Conservation (phyloP, 2,888 invertebrate species). For the Danaus chrysippus region DNA sequence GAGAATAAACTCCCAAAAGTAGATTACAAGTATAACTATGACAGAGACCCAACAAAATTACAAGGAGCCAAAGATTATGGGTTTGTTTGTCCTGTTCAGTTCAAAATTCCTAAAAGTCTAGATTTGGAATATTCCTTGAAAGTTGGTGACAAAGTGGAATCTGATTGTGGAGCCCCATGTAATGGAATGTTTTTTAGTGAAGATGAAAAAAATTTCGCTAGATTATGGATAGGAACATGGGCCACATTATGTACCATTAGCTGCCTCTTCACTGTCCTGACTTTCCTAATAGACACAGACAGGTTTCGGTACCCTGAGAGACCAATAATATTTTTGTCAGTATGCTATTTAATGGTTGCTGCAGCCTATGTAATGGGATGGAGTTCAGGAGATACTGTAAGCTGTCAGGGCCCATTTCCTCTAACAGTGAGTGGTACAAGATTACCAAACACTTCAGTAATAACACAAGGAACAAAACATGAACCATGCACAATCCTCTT, state of each 20-base stretch:
- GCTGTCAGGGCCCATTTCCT: conserved; percentile 90
- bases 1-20: conserved; percentile 65
- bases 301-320: conserved; percentile 98
- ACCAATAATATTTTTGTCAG: conserved; percentile 97
- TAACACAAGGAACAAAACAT: conserved; percentile 92
- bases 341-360: conserved; percentile 97
- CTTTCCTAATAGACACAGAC: conserved; percentile 96
- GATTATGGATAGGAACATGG: conserved; percentile 96
- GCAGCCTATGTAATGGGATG: conserved; percentile 94
- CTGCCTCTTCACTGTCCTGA: conserved; percentile 94
- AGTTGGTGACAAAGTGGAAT: conserved; percentile 86
- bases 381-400: conserved; percentile 88
- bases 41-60: conserved; percentile 70
- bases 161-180: conserved; percentile 94
- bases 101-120: conserved; percentile 87
- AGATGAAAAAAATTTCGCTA: conserved; percentile 88
- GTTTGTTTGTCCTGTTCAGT: conserved; percentile 92
- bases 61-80: conserved; percentile 84
- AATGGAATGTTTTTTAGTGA: conserved; percentile 94
- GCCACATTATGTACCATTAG: conserved; percentile 93
- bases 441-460: conserved; percentile 88
- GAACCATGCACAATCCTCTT: conserved; percentile 95
- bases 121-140: conserved; percentile 91
- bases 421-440: conserved; percentile 84
- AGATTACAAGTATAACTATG: conserved; percentile 69